These are phyloP conservation scores for Blennius ocellaris DNA, from an alignment of 2,113 vertebrate species.

Conservation along the genomic window DNA sequence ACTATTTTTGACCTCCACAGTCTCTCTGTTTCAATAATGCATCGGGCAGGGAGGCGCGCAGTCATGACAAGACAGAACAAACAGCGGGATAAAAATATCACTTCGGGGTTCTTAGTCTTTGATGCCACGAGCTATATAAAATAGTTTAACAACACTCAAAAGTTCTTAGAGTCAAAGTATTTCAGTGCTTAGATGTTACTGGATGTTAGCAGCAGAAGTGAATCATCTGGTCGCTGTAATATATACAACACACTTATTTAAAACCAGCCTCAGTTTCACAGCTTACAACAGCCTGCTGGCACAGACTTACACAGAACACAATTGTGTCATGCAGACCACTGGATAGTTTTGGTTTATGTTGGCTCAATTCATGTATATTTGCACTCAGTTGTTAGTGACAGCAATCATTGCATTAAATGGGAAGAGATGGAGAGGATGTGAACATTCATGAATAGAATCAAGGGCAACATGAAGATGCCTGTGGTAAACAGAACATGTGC, in stretches of 20 bases:
- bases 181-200: neutral
- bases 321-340: neutral
- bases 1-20: slow-evolving; percentile 1
- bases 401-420: slow-evolving; percentile 3
- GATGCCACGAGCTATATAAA: slow-evolving; percentile 19
- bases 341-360: slow-evolving; percentile 1
- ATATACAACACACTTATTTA: slow-evolving; percentile 8
- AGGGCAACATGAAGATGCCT: slow-evolving; percentile 14
- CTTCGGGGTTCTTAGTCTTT: neutral
- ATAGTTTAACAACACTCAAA: slow-evolving; percentile 23
- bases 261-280: slow-evolving; percentile 20
- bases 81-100: slow-evolving; percentile 34
- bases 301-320: neutral
- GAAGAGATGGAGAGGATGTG: neutral
- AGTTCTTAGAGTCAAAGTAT: slow-evolving; percentile 35
- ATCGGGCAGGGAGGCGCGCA: neutral
- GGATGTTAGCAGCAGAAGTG: neutral
- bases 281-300: slow-evolving; percentile 9
- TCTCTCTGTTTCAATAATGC: slow-evolving; percentile 37
- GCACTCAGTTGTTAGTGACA: neutral
- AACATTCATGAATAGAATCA: slow-evolving; percentile 20
- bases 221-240: slow-evolving; percentile 20
- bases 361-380: slow-evolving; percentile 7
- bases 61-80: slow-evolving; percentile 18
- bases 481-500: neutral